These are phyloP conservation scores for Acrobasis repandana DNA, from an alignment of 2,888 invertebrate species.

Conservation along the genomic window DNA sequence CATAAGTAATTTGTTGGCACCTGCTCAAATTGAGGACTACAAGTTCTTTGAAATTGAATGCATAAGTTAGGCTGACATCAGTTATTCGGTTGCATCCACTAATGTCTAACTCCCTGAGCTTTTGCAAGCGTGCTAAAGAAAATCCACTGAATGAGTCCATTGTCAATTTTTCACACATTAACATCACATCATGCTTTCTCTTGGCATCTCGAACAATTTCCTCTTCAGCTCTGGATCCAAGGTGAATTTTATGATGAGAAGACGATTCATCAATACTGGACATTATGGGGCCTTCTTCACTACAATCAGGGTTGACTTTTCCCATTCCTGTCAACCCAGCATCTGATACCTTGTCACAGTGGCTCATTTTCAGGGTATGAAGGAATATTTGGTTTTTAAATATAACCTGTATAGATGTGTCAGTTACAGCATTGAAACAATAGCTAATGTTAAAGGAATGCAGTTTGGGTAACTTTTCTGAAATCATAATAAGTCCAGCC, in stretches of 20 bases:
- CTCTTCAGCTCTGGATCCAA: slow-evolving; percentile 86
- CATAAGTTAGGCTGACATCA: slow-evolving; percentile 87
- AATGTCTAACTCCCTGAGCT: slow-evolving; percentile 84
- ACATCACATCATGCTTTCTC: slow-evolving; percentile 84
- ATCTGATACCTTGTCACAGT: slow-evolving; percentile 87
- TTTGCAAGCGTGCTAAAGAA: slow-evolving; percentile 79
- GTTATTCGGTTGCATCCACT: slow-evolving; percentile 87
- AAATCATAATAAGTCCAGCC: slow-evolving; percentile 83
- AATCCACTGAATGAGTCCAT: slow-evolving; percentile 70
- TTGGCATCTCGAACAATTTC: slow-evolving; percentile 86
- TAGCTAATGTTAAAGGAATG: slow-evolving; percentile 85
- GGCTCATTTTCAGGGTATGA: slow-evolving; percentile 84
- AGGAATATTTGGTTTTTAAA: slow-evolving; percentile 84
- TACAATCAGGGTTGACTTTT: slow-evolving; percentile 59
- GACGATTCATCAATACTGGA: slow-evolving; percentile 53
- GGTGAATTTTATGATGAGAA: slow-evolving; percentile 71
- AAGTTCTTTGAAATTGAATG: slow-evolving; percentile 86
- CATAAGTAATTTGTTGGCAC: slow-evolving; percentile 87
- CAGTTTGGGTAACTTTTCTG: slow-evolving; percentile 82
- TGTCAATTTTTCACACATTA: slow-evolving; percentile 82
- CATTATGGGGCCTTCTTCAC: slow-evolving; percentile 60
- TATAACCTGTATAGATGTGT: slow-evolving; percentile 86
- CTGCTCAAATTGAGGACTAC: slow-evolving; percentile 84
- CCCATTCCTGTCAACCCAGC: slow-evolving; percentile 87
- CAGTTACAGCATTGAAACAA: slow-evolving; percentile 88